Evolutionary conservation across 2,888 invertebrate genomes (phyloP), one percentile per base, ranked within the genome.

Genomic region (Dynastes tityus): DNA sequence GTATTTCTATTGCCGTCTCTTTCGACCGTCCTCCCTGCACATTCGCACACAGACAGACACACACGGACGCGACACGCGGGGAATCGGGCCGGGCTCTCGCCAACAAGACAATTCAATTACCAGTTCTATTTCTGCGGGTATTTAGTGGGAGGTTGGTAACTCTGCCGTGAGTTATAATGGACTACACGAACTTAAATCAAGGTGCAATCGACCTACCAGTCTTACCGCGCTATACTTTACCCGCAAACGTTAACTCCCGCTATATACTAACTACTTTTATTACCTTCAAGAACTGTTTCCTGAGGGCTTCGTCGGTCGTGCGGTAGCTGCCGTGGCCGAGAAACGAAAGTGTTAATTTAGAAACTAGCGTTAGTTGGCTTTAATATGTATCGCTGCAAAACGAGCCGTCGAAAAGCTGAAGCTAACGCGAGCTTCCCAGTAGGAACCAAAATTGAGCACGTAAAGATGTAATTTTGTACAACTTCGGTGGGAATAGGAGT

Each of bases 101-200:
- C 87, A 88, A 88, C 88, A 88, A 88, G 89, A 89, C 89, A 88
- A 89, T 89, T 89, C 89, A 88, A 89, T 89, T 89, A 89, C 87
- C 84, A 84, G 86, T 85, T 87, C 85, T 87, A 87, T 87, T 87
- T 87, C 87, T 87, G 86, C 83, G 86, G 87, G 85, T 87, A 86
- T 86, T 87, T 87, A 86, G 85, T 84, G 85, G 73, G 74, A 77
- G 79, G 79, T 79, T 79, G 79, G 77, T 73, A 79, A 80, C 78
- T 80, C 75, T 67, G 70, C 71, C 81, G 82, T 82, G 84, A 85
- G 85, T 85, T 86, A 86, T 87, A 86, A 87, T 86, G 85, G 85
- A 85, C 84, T 83, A 63, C 71, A 51, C 55, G 82, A 80, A 81
- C 82, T 85, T 87, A 86, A 88, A 87, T 88, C 87, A 87, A 87